Base-by-base conservation (phyloP, 2,888 invertebrate genomes). In the Colletes collaris region DNA sequence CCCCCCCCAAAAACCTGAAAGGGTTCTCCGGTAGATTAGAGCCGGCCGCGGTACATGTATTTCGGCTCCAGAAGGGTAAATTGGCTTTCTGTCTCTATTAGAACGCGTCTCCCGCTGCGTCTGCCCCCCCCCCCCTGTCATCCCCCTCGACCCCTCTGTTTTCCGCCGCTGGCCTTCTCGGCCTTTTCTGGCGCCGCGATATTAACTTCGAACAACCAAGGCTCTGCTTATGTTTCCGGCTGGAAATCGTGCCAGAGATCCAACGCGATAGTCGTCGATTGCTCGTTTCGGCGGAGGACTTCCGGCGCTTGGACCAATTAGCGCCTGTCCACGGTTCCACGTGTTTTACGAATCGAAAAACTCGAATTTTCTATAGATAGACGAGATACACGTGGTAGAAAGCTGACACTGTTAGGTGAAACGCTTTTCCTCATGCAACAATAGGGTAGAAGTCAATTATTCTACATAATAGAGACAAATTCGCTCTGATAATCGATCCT, bases 11-110 rank as follows among this genome's bases (percentile, higher is more conserved):
- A 90, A 90, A 89, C 86, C 88, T 89, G 88, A 91, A 90, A 90
- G 90, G 90, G 87, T 90, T 90, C 87, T 85, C 81, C 88, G 89
- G 91, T 89, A 88, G 89, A 89, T 89, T 90, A 90, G 86, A 89
- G 85, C 44, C 83, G 86, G 77, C 79, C 84, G 83, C 81, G 84
- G 82, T 85, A 83, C 81, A 84, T 84, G 82, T 87, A 85, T 87
- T 83, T 82, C 77, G 73, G 19, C 68, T 70, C 63, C 69, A 67
- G 72, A 70, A 81, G 82, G 83, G 87, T 86, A 89, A 86, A 89
- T 90, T 86, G 87, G 81, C 86, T 89, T 86, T 89, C 88, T 82
- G 87, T 84, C 81, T 86, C 78, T 86, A 86, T 86, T 86, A 86
- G 78, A 64, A 69, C 69, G 64, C 76, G 50, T 79, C 81, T 75